A percentile compares a stretch with the other conserved stretches of the same genome.
These are phyloP conservation scores for Coracopsis vasa DNA, from an alignment of 2,113 vertebrate genomes.

Conservation along the genomic window DNA sequence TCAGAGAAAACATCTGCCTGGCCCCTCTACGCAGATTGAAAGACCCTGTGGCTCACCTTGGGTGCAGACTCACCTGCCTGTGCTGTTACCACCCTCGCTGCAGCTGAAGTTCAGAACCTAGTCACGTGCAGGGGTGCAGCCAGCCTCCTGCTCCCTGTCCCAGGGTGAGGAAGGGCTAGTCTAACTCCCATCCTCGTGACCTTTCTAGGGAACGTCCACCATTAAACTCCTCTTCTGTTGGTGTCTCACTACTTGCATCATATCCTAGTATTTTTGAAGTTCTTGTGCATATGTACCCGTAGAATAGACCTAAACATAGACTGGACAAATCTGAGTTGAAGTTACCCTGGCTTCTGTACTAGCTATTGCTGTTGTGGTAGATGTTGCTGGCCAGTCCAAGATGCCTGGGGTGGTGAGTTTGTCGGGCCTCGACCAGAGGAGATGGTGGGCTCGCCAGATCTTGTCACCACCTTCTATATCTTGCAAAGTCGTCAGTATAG, in stretches of 20 bases:
- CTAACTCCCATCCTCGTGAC: slow-evolving; percentile 57
- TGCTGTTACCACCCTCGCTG: neutral
- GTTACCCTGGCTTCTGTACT: slow-evolving; percentile 67
- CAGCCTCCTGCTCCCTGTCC: slow-evolving; percentile 20
- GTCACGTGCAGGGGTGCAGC: neutral
- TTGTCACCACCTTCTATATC: slow-evolving; percentile 2
- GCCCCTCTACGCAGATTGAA: slow-evolving; percentile 23
- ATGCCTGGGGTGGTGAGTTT: neutral
- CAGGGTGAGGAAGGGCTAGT: slow-evolving; percentile 66
- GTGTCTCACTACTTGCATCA: slow-evolving; percentile 73
- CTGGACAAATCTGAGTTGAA: slow-evolving; percentile 71
- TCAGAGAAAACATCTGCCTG: slow-evolving; percentile 60
- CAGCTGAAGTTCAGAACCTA: slow-evolving; percentile 33
- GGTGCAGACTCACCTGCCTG: slow-evolving; percentile 16
- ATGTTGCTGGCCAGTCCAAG: slow-evolving; percentile 58
- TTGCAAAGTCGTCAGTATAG: slow-evolving; percentile 47
- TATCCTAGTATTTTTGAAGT: slow-evolving; percentile 75
- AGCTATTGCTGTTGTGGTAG: slow-evolving; percentile 72
- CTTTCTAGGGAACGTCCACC: slow-evolving; percentile 67
- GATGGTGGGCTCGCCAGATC: neutral
- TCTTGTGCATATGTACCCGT: slow-evolving; percentile 73
- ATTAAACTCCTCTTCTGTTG: slow-evolving; percentile 70
- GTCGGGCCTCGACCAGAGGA: neutral
- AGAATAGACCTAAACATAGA: slow-evolving; percentile 71
- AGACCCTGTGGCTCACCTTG: slow-evolving; percentile 39